These are phyloP conservation scores for Silurus glanis DNA, from an alignment of 2,113 vertebrate species.

Conservation along the genomic window DNA sequence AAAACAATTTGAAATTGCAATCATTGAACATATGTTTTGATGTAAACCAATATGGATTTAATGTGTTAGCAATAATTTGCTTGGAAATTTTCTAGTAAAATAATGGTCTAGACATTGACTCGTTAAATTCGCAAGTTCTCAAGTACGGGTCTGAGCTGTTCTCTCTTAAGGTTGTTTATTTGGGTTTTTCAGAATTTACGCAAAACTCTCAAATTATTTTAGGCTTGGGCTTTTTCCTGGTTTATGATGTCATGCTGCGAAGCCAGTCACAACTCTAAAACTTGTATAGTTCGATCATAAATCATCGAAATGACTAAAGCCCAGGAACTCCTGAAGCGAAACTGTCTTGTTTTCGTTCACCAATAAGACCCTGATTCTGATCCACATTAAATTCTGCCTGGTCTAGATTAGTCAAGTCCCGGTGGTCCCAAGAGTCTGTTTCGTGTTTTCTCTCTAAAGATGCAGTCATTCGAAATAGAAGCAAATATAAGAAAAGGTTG, in stretches of 20 bases:
- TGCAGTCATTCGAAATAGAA: background rate
- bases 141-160: constrained; percentile 22
- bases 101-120: background rate
- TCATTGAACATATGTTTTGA: background rate
- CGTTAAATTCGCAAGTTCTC: background rate
- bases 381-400: background rate
- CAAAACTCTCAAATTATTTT: constrained; percentile 18
- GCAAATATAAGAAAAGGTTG: background rate
- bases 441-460: background rate
- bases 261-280: background rate
- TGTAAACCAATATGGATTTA: too few relatives aligned
- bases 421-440: background rate
- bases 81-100: background rate
- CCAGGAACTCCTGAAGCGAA: background rate
- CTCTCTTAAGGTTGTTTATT: constrained; percentile 31
- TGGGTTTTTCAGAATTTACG: constrained; percentile 12
- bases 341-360: background rate
- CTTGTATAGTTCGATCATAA: background rate
- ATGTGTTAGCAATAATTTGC: too few relatives aligned
- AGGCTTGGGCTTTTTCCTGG: background rate
- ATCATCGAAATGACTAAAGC: constrained; percentile 13
- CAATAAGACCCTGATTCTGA: background rate
- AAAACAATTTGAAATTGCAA: background rate
- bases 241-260: background rate
- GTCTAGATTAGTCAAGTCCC: background rate